phyloP scores from a whole-genome alignment of 2,888 invertebrate genomes.

The Helobdella robusta region DNA sequence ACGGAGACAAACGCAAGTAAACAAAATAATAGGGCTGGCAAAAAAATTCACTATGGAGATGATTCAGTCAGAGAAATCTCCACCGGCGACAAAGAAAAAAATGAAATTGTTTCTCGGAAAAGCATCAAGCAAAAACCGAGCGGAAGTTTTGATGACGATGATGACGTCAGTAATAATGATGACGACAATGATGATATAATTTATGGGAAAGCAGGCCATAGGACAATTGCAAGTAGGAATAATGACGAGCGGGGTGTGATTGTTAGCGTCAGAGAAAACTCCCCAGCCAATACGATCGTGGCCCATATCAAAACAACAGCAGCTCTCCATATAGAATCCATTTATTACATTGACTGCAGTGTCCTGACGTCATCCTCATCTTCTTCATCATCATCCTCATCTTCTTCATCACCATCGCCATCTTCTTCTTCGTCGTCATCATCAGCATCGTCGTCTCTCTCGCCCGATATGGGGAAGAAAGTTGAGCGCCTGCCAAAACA shows the following conservation, averaged over 20 bases:
- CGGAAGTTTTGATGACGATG: neutral
- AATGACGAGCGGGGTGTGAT: neutral
- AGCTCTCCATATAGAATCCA: too few relatives aligned
- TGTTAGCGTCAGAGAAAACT: conserved; percentile 16
- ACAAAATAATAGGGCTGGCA: neutral
- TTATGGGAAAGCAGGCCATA: neutral
- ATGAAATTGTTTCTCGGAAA: neutral
- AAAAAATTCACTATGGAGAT: neutral
- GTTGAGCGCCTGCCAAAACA: too few relatives aligned
- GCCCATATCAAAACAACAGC: conserved; percentile 9
- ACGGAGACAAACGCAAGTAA: neutral
- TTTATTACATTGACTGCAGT: too few relatives aligned
- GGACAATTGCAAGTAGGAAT: neutral
- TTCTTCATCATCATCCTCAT: too few relatives aligned
- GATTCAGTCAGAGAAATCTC: neutral
- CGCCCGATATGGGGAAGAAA: too few relatives aligned
- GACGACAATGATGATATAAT: conserved; percentile 5
- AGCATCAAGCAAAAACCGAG: neutral
- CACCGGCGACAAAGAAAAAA: neutral
- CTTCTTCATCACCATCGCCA: too few relatives aligned
- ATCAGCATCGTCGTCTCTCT: too few relatives aligned
- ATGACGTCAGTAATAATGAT: neutral
- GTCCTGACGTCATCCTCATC: too few relatives aligned
- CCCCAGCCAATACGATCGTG: conserved; percentile 10
- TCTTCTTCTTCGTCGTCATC: too few relatives aligned